Evolutionary conservation across 1,140 invertebrate genomes (phyloP).

Genomic region (Ostrea edulis): DNA sequence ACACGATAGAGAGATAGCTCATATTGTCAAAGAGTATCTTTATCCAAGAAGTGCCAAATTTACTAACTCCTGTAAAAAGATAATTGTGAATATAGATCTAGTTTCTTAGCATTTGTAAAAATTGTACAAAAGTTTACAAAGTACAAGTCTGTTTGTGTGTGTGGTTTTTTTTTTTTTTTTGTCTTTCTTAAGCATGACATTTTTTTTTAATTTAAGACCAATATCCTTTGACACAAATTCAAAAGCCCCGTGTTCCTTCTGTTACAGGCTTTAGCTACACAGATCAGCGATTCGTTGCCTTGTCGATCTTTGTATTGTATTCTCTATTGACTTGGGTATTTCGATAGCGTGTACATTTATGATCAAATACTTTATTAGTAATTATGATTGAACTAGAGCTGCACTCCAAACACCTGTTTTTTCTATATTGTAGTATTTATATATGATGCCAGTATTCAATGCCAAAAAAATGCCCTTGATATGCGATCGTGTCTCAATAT

Average conservation of each 20-base stretch:
- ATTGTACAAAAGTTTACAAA: constrained; percentile 24
- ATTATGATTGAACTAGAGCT: constrained; percentile 13
- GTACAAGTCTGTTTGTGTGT: neutral
- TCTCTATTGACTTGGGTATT: neutral
- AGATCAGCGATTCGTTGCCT: neutral
- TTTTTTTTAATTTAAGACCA: neutral
- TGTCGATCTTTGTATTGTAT: constrained; percentile 1
- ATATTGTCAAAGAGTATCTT: neutral
- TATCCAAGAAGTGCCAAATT: constrained; percentile 17
- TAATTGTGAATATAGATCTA: constrained; percentile 24
- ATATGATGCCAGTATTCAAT: constrained; percentile 32
- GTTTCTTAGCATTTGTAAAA: neutral
- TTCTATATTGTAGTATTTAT: constrained; percentile 31
- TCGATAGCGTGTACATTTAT: constrained; percentile 8
- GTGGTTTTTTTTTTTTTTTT: neutral
- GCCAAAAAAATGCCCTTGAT: constrained; percentile 20
- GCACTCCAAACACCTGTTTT: constrained; percentile 32
- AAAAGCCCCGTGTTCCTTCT: neutral
- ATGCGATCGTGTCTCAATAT: neutral
- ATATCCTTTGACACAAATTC: constrained; percentile 20
- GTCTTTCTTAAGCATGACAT: neutral
- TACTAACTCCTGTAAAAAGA: constrained; percentile 9
- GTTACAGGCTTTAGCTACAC: neutral
- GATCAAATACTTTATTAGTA: neutral
- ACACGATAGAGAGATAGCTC: neutral